These are phyloP conservation scores for Xylocopa sonorina DNA, from an alignment of 1,140 invertebrate species.

Conservation along the genomic window DNA sequence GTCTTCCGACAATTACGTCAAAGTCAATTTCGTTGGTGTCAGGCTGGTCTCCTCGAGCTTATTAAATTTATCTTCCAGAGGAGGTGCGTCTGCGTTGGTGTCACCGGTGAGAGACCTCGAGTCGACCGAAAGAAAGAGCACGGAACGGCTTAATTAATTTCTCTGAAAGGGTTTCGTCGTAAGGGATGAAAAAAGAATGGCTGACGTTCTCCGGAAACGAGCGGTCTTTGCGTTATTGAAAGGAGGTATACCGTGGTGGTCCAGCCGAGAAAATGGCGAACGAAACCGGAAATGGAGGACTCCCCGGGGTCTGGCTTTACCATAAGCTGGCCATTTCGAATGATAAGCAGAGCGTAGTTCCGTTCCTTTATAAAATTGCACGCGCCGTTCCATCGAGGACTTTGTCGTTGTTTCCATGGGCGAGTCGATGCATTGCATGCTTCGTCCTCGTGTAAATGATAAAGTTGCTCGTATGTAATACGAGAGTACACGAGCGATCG, in stretches of 20 bases:
- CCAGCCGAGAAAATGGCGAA: neutral
- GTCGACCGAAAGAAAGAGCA: neutral
- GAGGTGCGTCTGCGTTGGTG: no score
- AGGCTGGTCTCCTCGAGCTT: conserved; percentile 2
- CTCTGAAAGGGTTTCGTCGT: neutral
- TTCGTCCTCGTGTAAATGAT: neutral
- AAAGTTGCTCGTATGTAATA: neutral
- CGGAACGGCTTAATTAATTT: conserved; percentile 15
- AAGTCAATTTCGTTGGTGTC: conserved; percentile 17
- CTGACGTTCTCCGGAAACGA: neutral
- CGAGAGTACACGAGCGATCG: neutral
- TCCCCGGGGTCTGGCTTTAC: no score
- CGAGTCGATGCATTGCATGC: neutral
- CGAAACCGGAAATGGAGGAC: neutral
- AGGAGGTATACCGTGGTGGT: neutral
- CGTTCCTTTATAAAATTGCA: neutral
- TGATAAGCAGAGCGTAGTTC: neutral
- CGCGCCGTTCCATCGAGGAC: neutral
- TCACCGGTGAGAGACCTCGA: neutral
- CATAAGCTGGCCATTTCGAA: neutral
- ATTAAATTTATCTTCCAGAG: conserved; percentile 44
- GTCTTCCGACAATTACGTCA: conserved; percentile 36
- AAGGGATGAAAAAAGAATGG: neutral
- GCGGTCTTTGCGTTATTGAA: neutral
- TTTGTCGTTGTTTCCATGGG: neutral